phyloP scores from a whole-genome alignment of 2,797 vertebrate species.

The Oreortyx pictus region DNA sequence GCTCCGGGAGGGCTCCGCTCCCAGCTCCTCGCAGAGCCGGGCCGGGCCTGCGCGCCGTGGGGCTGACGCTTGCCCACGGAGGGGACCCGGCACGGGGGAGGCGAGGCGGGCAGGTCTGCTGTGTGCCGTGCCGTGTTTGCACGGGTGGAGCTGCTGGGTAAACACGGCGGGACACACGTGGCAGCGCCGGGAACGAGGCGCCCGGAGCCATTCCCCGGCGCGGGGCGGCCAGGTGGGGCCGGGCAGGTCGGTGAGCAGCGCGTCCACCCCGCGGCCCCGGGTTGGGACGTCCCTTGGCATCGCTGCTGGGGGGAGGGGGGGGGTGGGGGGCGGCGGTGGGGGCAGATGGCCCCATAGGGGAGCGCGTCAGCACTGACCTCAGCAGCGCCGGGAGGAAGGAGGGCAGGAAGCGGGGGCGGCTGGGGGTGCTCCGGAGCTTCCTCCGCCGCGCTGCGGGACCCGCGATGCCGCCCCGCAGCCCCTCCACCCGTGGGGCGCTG shows the following conservation, averaged over 20 bases:
- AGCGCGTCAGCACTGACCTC: conserved; percentile 45
- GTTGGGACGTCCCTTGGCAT: too few species aligned
- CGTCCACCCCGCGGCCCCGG: too few species aligned
- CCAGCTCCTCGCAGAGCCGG: neutral
- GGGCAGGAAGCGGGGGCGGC: conserved; percentile 52
- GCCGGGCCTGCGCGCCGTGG: neutral
- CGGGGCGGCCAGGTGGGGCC: neutral
- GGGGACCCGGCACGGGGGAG: neutral
- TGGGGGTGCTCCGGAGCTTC: conserved; percentile 38
- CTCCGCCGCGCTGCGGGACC: neutral
- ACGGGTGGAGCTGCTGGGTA: neutral
- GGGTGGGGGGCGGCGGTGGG: neutral
- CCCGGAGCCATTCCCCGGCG: neutral
- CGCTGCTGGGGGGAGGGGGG: too few species aligned
- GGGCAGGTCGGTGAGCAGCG: neutral
- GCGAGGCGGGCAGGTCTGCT: neutral
- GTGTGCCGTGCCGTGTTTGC: neutral
- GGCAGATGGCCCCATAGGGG: neutral
- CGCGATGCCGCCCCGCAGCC: neutral
- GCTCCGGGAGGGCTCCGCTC: neutral
- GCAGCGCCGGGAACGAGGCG: neutral
- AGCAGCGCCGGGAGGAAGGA: conserved; percentile 14
- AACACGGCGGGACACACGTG: neutral
- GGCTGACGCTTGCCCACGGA: too few species aligned
- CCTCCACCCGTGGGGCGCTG: accelerated